Evolutionary conservation across 1,140 invertebrate genomes (phyloP), one percentile per base, ranked within the genome.

Genomic region (Epicauta chinensis): DNA sequence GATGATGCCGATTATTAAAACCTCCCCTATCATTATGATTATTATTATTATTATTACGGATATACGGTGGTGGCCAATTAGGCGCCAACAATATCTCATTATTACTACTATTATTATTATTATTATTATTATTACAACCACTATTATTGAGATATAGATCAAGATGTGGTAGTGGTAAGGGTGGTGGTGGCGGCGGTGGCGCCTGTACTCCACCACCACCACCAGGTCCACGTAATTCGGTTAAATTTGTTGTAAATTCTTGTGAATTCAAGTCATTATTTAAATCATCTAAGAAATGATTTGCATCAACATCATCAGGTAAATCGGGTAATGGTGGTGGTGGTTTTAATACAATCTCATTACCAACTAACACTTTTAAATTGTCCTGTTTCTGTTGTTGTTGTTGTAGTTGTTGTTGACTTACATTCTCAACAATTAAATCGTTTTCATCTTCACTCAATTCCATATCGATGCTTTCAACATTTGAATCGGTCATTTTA

Each of bases 381-480:
- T 54, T 54, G 12, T 53, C 51, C n/a, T 38, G 31, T 2, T 40
- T n/a, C 7, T 29, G 15, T 44, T 30, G 30, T 31, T 10, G 11
- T 11, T 23, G 23, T 23, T 23, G 23, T 23, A 4, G 23, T 23
- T 3, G 7, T 23, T 23, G 23, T 34, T 34, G 32, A 11, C 12
- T 34, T 34, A 12, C 32, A 34, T 44, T 45, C 9, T 45, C 39
- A 31, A 41, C 29, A 14, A 30, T 34, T n/a, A 56, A 62, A 36
- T 72, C 72, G 0, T 51, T 65, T 15, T 84, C 82, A n/a, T 84
- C 82, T 54, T 84, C 82, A 14, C 81, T 84, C 73, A 85, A 77
- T 42, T 86, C 82, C 83, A 86, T 86, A 51, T 86, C 83, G 29
- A 84, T 76, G 57, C 76, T 80, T 59, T 80, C 80, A 5, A 81